phyloP scores from a whole-genome alignment of 2,113 vertebrate species.

The Daubentonia madagascariensis region DNA sequence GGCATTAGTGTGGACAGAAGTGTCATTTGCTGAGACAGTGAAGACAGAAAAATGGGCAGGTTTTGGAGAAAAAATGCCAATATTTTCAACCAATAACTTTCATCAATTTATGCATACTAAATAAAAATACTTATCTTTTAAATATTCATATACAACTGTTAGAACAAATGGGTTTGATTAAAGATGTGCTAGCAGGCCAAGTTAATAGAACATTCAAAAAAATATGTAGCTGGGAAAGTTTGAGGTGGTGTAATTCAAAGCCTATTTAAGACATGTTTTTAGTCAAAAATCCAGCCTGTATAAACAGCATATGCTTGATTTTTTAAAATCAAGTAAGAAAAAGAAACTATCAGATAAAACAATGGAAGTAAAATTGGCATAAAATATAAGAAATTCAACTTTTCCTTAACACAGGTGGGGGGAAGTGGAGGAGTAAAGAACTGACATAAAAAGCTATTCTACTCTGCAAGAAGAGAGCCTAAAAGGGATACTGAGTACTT shows the following conservation, averaged over 20 bases:
- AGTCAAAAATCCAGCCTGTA: background rate
- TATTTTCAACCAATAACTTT: conserved; percentile 36
- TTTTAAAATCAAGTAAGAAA: background rate
- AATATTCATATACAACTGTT: conserved; percentile 70
- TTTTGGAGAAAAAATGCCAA: background rate
- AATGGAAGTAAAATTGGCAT: background rate
- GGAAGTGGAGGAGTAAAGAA: background rate
- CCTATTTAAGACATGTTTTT: background rate
- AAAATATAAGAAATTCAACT: background rate
- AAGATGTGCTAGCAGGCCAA: background rate
- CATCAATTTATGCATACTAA: conserved; percentile 21
- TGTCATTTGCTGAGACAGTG: background rate
- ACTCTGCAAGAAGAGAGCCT: background rate
- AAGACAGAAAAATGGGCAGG: background rate
- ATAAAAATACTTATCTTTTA: conserved; percentile 53
- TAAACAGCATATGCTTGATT: background rate
- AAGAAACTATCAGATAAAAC: background rate
- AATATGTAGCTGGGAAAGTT: background rate
- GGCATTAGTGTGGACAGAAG: background rate
- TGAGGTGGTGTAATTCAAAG: background rate
- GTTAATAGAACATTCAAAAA: conserved; percentile 17
- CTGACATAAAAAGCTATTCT: background rate
- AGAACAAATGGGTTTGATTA: conserved; percentile 5
- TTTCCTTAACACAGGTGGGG: background rate
- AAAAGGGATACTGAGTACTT: background rate